phyloP scores from a whole-genome alignment of 2,888 invertebrate species.

The Eueremaeus valkanovi region DNA sequence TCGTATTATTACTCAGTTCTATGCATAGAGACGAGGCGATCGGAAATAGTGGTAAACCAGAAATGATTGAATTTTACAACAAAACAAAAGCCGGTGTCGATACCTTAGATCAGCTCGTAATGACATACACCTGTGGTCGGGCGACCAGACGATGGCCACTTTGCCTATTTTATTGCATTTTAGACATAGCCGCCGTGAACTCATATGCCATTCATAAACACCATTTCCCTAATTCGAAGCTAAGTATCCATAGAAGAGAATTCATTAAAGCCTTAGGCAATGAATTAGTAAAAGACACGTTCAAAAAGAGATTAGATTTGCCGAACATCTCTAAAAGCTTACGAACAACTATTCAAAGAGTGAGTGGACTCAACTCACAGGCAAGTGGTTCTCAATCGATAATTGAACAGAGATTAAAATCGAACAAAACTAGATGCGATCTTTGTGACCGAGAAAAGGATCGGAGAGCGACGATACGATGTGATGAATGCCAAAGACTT shows the following conservation, averaged over 20 bases:
- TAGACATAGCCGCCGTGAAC: background rate
- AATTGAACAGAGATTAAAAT: background rate
- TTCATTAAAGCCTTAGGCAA: background rate
- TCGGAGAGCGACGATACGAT: background rate
- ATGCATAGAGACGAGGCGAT: conserved; percentile 6
- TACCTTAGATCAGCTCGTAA: background rate
- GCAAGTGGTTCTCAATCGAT: background rate
- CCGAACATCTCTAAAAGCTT: background rate
- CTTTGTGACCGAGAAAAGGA: conserved; percentile 1
- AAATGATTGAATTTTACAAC: no score
- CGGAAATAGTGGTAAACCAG: background rate
- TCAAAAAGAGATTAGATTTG: background rate
- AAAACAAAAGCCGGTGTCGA: conserved; percentile 3
- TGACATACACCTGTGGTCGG: background rate
- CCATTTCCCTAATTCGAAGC: background rate
- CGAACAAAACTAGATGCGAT: background rate
- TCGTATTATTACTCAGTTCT: background rate
- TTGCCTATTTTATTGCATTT: background rate
- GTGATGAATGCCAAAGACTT: background rate
- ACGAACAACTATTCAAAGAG: background rate
- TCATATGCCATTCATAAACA: background rate
- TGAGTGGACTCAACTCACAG: background rate
- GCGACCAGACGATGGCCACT: background rate
- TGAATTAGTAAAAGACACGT: background rate
- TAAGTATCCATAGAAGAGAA: background rate